Percentiles rank a stretch among this genome's conserved stretches.
Conservation (phyloP, 2,797 vertebrate species). For the Catostomus latipinnis region DNA sequence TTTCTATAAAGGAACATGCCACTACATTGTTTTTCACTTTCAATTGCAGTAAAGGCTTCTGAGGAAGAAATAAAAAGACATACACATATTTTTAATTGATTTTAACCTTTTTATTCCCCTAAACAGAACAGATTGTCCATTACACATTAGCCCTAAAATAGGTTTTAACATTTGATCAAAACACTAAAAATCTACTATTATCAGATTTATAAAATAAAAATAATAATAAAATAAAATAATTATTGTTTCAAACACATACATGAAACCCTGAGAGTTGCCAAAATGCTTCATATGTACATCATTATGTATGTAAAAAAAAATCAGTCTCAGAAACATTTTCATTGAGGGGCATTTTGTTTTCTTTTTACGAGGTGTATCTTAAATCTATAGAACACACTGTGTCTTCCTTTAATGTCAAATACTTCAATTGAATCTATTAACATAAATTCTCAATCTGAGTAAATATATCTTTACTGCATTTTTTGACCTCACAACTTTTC, state of each 20-base stretch:
- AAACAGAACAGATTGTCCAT: neutral
- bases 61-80: neutral
- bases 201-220: neutral
- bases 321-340: no score
- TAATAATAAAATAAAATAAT: neutral
- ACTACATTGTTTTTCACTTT: neutral
- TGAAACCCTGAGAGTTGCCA: neutral
- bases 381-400: no score
- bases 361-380: no score
- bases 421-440: no score
- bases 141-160: neutral
- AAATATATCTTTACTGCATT: no score
- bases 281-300: constrained; percentile 10
- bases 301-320: no score
- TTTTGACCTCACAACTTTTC: no score
- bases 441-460: no score
- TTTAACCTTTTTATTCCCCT: neutral
- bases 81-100: neutral
- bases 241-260: neutral
- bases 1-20: neutral
- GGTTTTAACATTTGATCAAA: neutral
- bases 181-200: neutral
- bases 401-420: no score
- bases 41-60: neutral
- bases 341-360: no score